Base-by-base conservation (phyloP, 1,140 invertebrate species). In the Streblospio benedicti region DNA sequence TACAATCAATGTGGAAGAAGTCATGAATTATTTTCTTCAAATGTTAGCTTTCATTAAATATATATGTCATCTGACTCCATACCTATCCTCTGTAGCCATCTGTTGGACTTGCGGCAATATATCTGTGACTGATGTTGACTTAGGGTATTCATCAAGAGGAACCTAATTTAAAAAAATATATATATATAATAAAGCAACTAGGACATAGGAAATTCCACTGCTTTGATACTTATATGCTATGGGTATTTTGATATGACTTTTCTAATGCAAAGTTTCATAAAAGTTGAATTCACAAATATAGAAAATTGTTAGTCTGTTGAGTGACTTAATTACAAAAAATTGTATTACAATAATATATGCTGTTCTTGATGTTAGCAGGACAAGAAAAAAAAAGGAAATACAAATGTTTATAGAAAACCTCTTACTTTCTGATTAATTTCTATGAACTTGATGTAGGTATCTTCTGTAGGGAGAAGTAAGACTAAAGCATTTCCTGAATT, bases 391-490 rank as follows among this genome's bases (percentile, higher is more conserved):
- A 16, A 32, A 43, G n/a, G n/a, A n/a, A n/a, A n/a, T n/a, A n/a
- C n/a, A n/a, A n/a, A n/a, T n/a, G n/a, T n/a, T n/a, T n/a, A n/a
- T n/a, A n/a, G n/a, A n/a, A n/a, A n/a, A n/a, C n/a, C n/a, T n/a
- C 33, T 49, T n/a, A 84, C 91, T 71, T 92, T 90, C 79, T 98
- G 94, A 80, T 97, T 97, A 55, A 87, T 84, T 69, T 86, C 83
- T 30, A 99, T 86, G 74, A 97, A 99, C 60, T 90, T 81, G 4
- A 95, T 83, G 75, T 97, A 99, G 0, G 87, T 81, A 68, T 90
- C 87, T 81, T 99, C 96, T 41, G 84, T 83, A 6, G 89, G 86
- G 58, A 91, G 76, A 4, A 99, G 79, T 25, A 97, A 85, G 2
- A 97, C 76, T 20, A 99, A 69, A 0, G 95, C 89, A 70, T 87